Percentiles rank a stretch among this genome's conserved stretches.
Conservation (phyloP, 2,113 vertebrate genomes). For the Sminthopsis crassicaudata region DNA sequence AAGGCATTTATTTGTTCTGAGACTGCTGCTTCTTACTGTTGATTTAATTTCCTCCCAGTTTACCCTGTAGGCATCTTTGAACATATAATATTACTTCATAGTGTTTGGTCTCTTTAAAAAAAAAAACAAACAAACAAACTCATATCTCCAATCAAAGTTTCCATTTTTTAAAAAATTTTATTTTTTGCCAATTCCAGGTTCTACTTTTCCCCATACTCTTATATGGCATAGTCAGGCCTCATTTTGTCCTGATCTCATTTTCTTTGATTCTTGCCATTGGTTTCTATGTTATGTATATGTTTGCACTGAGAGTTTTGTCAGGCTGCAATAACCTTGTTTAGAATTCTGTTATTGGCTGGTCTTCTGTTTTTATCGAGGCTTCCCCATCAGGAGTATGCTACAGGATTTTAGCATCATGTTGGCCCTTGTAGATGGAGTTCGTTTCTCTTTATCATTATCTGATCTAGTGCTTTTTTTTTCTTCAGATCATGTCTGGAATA, state of each 20-base stretch:
- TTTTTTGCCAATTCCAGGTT: not conserved
- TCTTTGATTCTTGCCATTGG: not conserved
- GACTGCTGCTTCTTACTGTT: not conserved
- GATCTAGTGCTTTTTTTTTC: not conserved
- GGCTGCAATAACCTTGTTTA: not conserved
- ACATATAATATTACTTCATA: not conserved
- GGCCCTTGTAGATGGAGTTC: not conserved
- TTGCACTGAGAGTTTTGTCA: too few species aligned
- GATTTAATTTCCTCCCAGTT: not conserved
- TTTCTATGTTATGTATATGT: not conserved
- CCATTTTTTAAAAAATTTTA: too few species aligned
- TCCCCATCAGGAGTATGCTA: not conserved
- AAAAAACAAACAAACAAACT: not conserved
- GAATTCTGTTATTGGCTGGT: not conserved
- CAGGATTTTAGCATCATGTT: not conserved
- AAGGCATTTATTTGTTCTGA: not conserved
- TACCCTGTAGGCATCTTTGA: not conserved
- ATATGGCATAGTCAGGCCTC: too few species aligned
- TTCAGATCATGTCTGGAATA: not conserved
- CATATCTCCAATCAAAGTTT: not conserved
- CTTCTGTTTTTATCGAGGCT: not conserved
- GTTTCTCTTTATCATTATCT: not conserved
- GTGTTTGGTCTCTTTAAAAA: not conserved
- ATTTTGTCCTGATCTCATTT: too few species aligned
- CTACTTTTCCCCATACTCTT: not conserved